Conservation (phyloP, 2,797 vertebrate species). For the Carcharodon carcharias region DNA sequence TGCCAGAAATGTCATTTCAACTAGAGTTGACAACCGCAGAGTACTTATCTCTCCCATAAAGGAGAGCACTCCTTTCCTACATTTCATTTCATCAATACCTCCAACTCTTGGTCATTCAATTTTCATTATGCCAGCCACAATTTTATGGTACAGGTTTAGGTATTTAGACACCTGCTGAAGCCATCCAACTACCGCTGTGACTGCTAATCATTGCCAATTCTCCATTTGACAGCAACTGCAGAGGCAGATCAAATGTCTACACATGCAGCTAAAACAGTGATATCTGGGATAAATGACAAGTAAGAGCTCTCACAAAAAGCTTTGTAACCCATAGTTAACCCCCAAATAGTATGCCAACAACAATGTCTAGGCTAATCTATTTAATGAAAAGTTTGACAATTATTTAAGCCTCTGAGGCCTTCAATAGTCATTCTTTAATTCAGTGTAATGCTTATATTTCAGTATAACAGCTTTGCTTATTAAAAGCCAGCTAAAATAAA, state of each 20-base stretch:
- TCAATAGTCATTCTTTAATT: neutral
- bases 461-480: conserved; percentile 22
- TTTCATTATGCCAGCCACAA: neutral
- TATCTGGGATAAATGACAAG: neutral
- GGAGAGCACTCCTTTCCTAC: neutral
- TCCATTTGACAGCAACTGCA: neutral
- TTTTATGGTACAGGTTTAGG: neutral
- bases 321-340: neutral
- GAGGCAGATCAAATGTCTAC: neutral
- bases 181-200: neutral
- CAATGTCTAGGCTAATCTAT: neutral
- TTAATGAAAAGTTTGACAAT: neutral
- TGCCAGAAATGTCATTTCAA: neutral
- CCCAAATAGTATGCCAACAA: neutral
- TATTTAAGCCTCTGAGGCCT: neutral
- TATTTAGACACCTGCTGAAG: neutral
- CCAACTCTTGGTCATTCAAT: neutral
- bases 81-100: neutral
- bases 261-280: neutral
- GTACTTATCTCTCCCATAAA: neutral
- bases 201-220: neutral
- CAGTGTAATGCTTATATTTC: neutral
- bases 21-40: neutral
- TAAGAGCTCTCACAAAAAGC: neutral
- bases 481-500: conserved; percentile 17